Percentiles rank a stretch among this genome's conserved stretches.
Conservation (phyloP, 2,797 vertebrate genomes). For the Microcaecilia unicolor region DNA sequence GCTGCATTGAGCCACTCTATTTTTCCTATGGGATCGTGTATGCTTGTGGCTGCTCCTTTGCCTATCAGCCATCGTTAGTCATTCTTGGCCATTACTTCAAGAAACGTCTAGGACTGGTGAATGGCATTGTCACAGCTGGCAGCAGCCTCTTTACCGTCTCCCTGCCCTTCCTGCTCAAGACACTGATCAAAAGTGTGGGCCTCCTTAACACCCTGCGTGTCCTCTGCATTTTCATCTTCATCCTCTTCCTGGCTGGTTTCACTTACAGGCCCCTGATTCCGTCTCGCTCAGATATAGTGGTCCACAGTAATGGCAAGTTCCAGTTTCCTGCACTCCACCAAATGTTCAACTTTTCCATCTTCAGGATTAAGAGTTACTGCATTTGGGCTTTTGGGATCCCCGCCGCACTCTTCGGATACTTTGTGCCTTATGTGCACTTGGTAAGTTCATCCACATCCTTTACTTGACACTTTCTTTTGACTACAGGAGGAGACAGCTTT, state of each 20-base stretch:
- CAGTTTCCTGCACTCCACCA: slow-evolving; percentile 41
- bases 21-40: slow-evolving; percentile 91
- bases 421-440: slow-evolving; percentile 94
- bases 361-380: slow-evolving; percentile 76
- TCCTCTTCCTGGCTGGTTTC: slow-evolving; percentile 81
- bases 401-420: slow-evolving; percentile 88
- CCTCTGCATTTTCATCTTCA: slow-evolving; percentile 75
- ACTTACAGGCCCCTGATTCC: slow-evolving; percentile 76
- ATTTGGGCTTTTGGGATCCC: slow-evolving; percentile 92
- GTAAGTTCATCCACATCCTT: slow-evolving; percentile 74
- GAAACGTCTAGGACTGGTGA: slow-evolving; percentile 86
- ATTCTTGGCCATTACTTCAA: slow-evolving; percentile 95
- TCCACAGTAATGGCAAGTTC: slow-evolving; percentile 36
- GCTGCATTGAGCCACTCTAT: slow-evolving; percentile 78
- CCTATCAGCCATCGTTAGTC: slow-evolving; percentile 92
- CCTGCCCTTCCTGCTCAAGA: slow-evolving; percentile 68
- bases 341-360: slow-evolving; percentile 81
- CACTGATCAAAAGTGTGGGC: slow-evolving; percentile 43
- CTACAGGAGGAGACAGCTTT: no score
- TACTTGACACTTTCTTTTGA: no score
- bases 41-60: slow-evolving; percentile 87
- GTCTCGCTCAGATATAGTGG: slow-evolving; percentile 23
- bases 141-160: slow-evolving; percentile 86
- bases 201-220: slow-evolving; percentile 68
- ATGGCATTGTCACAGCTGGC: slow-evolving; percentile 90